Evolutionary conservation across 2,797 vertebrate species (phyloP).

Genomic region (Chrysocyon brachyurus): DNA sequence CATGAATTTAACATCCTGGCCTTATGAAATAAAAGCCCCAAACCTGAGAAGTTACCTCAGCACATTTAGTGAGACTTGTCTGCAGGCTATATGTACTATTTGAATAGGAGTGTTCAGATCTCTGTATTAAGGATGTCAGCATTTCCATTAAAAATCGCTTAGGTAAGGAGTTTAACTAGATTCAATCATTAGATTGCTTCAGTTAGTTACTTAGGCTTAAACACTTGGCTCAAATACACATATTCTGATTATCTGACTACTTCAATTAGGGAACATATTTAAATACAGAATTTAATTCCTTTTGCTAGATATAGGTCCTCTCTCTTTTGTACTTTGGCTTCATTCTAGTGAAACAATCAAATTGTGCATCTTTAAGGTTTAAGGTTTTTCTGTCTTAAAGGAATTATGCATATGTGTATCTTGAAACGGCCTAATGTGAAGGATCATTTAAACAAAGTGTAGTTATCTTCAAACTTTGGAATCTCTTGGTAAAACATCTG

Average conservation of each 20-base stretch:
- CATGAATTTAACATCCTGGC: not conserved
- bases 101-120: not conserved
- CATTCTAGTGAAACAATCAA: not conserved
- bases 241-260: not conserved
- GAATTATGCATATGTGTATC: not conserved
- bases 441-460: not conserved
- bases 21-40: constrained; percentile 59
- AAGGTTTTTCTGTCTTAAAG: not conserved
- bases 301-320: not conserved
- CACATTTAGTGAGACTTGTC: constrained; percentile 15
- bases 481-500: not conserved
- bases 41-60: constrained; percentile 50
- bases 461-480: not conserved
- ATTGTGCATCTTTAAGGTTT: not conserved
- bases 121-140: constrained; percentile 48
- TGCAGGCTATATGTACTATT: not conserved
- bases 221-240: not conserved
- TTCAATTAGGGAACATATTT: constrained; percentile 20
- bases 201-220: constrained; percentile 37
- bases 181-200: not conserved
- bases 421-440: not conserved
- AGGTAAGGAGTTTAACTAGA: not conserved
- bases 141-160: constrained; percentile 58
- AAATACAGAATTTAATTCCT: not conserved
- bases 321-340: constrained; percentile 16